Base-by-base conservation (phyloP, 2,797 vertebrate species). In the Pseudochirops corinnae region DNA sequence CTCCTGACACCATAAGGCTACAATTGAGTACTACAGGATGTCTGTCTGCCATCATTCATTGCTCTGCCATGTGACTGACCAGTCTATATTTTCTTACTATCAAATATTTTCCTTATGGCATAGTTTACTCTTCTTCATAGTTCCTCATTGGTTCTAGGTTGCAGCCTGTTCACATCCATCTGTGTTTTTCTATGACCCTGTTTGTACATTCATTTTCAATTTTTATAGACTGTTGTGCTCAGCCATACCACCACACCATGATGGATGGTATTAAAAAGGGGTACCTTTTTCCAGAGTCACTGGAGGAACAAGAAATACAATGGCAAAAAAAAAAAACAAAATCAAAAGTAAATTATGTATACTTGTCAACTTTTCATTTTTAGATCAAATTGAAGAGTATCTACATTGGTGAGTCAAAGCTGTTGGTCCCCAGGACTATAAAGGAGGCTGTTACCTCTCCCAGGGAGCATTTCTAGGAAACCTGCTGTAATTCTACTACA, bases 1-100 rank as follows among this genome's bases (percentile, higher is more conserved):
- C 39, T 87, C 24, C 21, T 87, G 74, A 46, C 9, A 26, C 11
- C 10, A 87, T 26, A 46, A 46, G 39, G 39, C 21, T 46, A 82
- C 21, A 11, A 1, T 28, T 21, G n/a, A 82, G 0, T 31, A 24
- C 7, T 21, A 2, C 26, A 7, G 1, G 13, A 1, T 26, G 24
- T 46, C 39, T 24, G 46, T 2, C 39, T 82, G 67, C n/a, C 62
- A 67, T n/a, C 33, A 67, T 18, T 5, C n/a, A 2, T 46, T 46
- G n/a, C 6, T 39, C n/a, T 24, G 39, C 74, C 39, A 87, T 87
- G 10, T 46, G 39, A 87, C 74, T 4, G 26, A 50, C 39, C 10
- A 26, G 24, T 14, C 39, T 46, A 50, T 4, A 4, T 82, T 74
- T 82, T 82, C 3, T 87, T 87, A 9, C 39, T 46, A 46, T 87